A percentile compares a stretch with the other conserved stretches of the same genome.
phyloP scores from a whole-genome alignment of 2,113 vertebrate genomes.

The rat (Rattus norvegicus) region DNA sequence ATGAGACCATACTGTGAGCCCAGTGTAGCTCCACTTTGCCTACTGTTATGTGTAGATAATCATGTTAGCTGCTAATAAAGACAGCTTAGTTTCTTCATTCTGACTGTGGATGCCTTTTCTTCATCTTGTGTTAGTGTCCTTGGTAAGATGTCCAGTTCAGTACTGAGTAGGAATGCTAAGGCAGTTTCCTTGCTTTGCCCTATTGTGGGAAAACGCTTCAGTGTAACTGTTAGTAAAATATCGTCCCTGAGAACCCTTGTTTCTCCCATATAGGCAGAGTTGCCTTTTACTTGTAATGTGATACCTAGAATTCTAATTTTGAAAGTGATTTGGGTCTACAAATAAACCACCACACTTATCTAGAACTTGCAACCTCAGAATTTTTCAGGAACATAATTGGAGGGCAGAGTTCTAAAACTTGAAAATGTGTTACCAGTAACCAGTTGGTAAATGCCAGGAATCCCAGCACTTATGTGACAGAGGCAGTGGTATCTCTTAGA shows the following conservation, averaged over 20 bases:
- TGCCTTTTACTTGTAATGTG: background rate
- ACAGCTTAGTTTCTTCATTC: background rate
- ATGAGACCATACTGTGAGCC: background rate
- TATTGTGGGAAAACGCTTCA: background rate
- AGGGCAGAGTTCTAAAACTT: background rate
- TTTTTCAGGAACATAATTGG: background rate
- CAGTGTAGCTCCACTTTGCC: background rate
- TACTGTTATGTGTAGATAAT: background rate
- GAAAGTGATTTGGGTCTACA: background rate
- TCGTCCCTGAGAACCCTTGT: background rate
- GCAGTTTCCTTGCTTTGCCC: background rate
- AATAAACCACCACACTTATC: background rate
- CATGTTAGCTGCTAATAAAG: background rate
- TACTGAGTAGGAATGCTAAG: background rate
- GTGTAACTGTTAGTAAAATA: background rate
- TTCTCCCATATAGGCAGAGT: background rate
- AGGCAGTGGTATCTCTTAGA: background rate
- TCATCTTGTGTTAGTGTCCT: background rate
- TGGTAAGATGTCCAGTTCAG: background rate
- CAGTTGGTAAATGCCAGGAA: background rate
- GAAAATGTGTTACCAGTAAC: background rate
- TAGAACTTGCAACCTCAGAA: background rate
- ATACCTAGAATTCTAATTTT: background rate
- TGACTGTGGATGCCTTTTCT: background rate
- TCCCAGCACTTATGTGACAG: background rate